These are phyloP conservation scores for Lanius ludovicianus DNA, from an alignment of 2,113 vertebrate genomes.

Conservation along the genomic window DNA sequence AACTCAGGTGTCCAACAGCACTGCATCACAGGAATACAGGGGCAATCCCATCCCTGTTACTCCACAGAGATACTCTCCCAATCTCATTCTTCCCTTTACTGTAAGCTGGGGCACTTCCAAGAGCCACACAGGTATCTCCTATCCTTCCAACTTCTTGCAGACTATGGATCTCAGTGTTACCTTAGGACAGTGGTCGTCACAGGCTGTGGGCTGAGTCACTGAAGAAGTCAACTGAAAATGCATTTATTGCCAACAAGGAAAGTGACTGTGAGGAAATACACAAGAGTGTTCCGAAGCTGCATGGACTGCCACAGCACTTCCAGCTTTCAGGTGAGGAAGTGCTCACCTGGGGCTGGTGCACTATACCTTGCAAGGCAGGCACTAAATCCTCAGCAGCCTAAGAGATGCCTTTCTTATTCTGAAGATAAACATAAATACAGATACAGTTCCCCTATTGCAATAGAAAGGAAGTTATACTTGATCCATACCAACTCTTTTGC, in stretches of 20 bases:
- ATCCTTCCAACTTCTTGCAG: not conserved
- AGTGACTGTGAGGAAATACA: not conserved
- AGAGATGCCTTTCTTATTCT: not conserved
- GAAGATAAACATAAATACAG: not conserved
- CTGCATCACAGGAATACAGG: not conserved
- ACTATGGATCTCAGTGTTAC: accelerated
- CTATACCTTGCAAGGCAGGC: not conserved
- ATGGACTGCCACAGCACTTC: not conserved
- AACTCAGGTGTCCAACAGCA: not conserved
- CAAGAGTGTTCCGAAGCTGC: not conserved
- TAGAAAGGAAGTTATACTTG: not conserved
- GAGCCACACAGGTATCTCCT: accelerated
- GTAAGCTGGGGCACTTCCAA: not conserved
- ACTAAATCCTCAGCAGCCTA: not conserved
- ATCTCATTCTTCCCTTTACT: not conserved
- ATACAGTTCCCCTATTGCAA: not conserved
- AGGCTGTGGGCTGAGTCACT: not conserved
- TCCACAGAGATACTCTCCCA: not conserved
- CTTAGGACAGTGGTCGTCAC: not conserved
- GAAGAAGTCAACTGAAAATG: not conserved
- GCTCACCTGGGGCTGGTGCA: not conserved
- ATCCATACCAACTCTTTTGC: not conserved
- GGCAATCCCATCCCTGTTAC: not conserved
- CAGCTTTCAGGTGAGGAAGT: not conserved
- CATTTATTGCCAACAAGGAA: not conserved